Conservation (phyloP, 2,888 invertebrate species). For the Aphrophora alni region DNA sequence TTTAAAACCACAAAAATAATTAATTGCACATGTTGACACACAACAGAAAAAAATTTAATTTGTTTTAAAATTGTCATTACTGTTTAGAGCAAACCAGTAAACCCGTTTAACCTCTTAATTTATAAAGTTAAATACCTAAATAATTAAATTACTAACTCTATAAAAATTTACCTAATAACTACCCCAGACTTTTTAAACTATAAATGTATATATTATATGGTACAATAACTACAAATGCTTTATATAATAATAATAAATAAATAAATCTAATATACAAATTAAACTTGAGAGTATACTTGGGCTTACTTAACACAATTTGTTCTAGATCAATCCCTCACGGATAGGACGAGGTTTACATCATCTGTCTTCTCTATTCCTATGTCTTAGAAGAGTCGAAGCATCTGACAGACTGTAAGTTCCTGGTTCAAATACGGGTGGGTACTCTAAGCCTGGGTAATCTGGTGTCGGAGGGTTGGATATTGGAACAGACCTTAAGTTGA, state of each 20-base stretch:
- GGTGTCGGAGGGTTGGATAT: constrained; percentile 58
- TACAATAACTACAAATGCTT: neutral
- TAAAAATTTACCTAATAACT: neutral
- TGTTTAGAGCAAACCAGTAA: too few relatives aligned
- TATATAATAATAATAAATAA: neutral
- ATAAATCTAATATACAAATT: neutral
- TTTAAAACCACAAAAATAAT: too few relatives aligned
- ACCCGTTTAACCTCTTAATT: too few relatives aligned
- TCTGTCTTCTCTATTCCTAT: constrained; percentile 29
- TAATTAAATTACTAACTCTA: neutral
- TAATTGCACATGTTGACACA: too few relatives aligned
- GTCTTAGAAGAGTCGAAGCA: constrained; percentile 37
- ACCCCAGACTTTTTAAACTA: neutral
- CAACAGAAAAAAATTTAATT: too few relatives aligned
- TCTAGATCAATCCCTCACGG: constrained; percentile 35
- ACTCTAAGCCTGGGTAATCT: constrained; percentile 82
- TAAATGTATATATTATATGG: neutral
- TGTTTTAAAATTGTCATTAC: too few relatives aligned
- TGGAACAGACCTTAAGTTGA: constrained; percentile 55
- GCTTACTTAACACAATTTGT: neutral
- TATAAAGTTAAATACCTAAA: too few relatives aligned
- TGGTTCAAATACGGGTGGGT: constrained; percentile 85
- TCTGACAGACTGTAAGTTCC: constrained; percentile 76
- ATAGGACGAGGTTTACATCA: constrained; percentile 31
- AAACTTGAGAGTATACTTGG: neutral